Base-by-base conservation (phyloP, 2,888 invertebrate genomes). In the Oligia latruncula region DNA sequence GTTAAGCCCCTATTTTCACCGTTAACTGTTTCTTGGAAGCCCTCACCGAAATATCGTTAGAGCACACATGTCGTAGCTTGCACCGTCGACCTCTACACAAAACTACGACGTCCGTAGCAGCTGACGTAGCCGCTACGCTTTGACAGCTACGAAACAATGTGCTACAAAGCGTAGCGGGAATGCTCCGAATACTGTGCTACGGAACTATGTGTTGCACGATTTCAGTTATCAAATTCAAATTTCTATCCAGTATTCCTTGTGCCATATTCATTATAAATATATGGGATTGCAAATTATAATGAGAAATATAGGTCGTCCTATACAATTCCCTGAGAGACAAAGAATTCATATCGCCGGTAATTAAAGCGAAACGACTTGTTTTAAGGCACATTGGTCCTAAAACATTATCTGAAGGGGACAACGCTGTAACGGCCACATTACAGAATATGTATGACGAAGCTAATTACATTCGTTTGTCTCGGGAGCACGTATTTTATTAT, bases 61-160 rank as follows among this genome's bases (percentile, higher is more conserved):
- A 40, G 40, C 75, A 35, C 46, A 81, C 40, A 46, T 62, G 62
- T 49, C 68, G 62, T 79, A 87, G 67, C 40, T 15, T 29, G 49
- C 60, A 8, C 15, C 58, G 85, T 70, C 70, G 68, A 64, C 43
- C 29, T 35, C 55, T 62, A 76, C 74, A 75, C 83, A 71, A 78
- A 83, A 72, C 67, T 75, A 75, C 87, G 68, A 3, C 75, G 73
- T 66, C 72, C 84, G 84, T 87, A 87, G 84, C 80, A 66, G 52
- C 55, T 65, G 81, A 58, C 71, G 65, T 74, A 77, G 68, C 35
- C 58, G 58, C 74, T 77, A 73, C 76, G 76, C 74, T 62, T 9
- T 52, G 71, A 55, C 65, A 49, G 80, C 67, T 86, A 86, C 70
- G 85, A 66, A 46, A 76, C 87, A 76, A 79, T 71, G 46, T 67